phyloP scores from a whole-genome alignment of 2,797 vertebrate genomes.

The Denticeps clupeoides region DNA sequence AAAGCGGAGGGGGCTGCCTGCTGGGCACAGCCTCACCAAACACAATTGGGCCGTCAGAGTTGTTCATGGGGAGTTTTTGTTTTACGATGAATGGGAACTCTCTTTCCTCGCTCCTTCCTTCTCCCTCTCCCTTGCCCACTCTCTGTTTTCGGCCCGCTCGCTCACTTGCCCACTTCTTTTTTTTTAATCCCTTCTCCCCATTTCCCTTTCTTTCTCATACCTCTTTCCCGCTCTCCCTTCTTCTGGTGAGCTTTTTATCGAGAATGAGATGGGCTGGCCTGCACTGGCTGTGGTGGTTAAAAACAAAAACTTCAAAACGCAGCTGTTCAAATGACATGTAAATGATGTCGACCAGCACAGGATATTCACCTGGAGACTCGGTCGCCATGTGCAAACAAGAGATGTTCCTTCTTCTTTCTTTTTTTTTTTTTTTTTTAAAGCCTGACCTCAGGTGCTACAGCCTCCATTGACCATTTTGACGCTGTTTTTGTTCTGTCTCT shows the following conservation, averaged over 20 bases:
- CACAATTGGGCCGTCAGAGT: constrained; percentile 46
- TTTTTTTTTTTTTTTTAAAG: constrained; percentile 2
- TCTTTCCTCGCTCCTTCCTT: constrained; percentile 19
- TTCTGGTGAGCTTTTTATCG: constrained; percentile 12
- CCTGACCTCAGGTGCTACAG: background rate
- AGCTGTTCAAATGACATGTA: background rate
- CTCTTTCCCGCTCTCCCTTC: background rate
- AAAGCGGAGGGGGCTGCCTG: constrained; percentile 59
- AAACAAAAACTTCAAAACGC: background rate
- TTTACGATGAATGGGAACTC: constrained; percentile 46
- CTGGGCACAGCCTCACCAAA: constrained; percentile 48
- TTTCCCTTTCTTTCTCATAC: background rate
- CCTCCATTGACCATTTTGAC: background rate
- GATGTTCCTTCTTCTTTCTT: constrained; percentile 7
- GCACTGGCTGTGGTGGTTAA: constrained; percentile 10
- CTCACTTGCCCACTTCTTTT: background rate
- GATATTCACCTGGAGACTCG: constrained; percentile 9
- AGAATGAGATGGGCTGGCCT: constrained; percentile 20
- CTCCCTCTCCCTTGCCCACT: background rate
- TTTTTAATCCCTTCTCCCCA: constrained; percentile 11
- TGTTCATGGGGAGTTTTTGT: constrained; percentile 51
- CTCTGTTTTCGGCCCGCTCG: background rate
- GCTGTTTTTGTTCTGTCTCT: constrained; percentile 4
- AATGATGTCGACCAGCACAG: background rate
- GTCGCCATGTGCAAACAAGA: constrained; percentile 2